Evolutionary conservation across 2,797 vertebrate genomes (phyloP), one percentile per base, ranked within the genome.

Genomic region (Enteromius fasciolatus): DNA sequence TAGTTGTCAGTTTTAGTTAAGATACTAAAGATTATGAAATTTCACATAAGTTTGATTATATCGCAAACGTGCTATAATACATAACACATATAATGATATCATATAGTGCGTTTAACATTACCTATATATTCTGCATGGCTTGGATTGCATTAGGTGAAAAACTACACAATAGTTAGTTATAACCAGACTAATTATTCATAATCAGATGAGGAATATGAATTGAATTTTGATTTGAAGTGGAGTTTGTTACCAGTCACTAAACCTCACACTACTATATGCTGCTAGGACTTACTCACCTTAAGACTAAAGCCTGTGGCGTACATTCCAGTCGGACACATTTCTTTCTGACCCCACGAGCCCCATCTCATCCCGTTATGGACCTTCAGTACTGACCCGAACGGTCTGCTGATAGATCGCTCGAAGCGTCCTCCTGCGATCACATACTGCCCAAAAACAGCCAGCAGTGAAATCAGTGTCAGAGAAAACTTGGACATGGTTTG

Each of bases 351-450:
- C 85, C 85, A 86, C 3, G 67, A 33, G 17, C 85, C 85, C 85
- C 85, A 86, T 50, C 82, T 61, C 61, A 81, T 78, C 7, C 85
- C 78, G 4, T 86, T 84, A 50, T 86, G 73, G 48, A 86, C 82
- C 64, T 1, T 66, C 15, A 83, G 75, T 28, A 81, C 1, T 4
- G 82, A 86, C 0, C 6, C 0, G 44, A n/a, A n/a, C 12, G 81
- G 73, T 36, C 85, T 80, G 28, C 64, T 50, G 5, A 64, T 64
- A 20, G 46, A 78, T n/a, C 85, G 46, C 73, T 50, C 46, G 17
- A 44, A 14, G 39, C 85, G 76, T 31, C 31, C 72, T 15, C n/a
- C 81, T 12, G 9, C 15, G 28, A 14, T 57, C 20, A 64, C 67
- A 44, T 44, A 17, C 46, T 33, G 64, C 33, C 36, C 81, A 7